A percentile compares a stretch with the other conserved stretches of the same genome.
Conservation (phyloP, 1,140 invertebrate genomes). For the Bombus terrestris region DNA sequence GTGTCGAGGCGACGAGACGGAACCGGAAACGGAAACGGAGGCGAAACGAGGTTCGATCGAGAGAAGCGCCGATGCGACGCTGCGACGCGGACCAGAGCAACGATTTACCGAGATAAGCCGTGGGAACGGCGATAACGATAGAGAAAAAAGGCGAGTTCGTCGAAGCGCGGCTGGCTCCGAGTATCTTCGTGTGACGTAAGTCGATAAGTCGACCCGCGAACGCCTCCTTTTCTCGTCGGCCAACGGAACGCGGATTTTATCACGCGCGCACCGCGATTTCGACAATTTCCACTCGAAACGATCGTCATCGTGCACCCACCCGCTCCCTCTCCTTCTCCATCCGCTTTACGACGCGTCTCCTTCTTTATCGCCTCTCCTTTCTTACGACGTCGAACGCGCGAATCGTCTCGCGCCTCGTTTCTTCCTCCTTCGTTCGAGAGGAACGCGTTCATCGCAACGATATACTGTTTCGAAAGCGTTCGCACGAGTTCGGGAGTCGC, state of each 20-base stretch:
- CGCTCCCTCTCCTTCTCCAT: not conserved
- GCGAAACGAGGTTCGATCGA: not conserved
- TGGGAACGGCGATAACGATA: conserved; percentile 44
- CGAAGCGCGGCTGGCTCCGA: conserved; percentile 32
- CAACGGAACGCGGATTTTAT: not conserved
- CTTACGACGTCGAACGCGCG: too few species aligned
- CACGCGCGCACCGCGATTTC: not conserved
- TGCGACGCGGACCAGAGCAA: not conserved
- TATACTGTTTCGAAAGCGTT: too few species aligned
- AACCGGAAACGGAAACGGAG: not conserved
- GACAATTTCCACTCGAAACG: not conserved
- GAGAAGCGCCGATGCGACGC: not conserved
- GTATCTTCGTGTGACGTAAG: conserved; percentile 46
- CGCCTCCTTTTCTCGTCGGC: not conserved
- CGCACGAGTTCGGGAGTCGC: too few species aligned
- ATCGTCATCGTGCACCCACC: not conserved
- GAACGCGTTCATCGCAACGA: too few species aligned
- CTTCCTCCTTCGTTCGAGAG: too few species aligned
- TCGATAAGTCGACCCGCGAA: conserved; percentile 8
- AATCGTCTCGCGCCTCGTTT: too few species aligned
- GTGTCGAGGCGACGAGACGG: too few species aligned
- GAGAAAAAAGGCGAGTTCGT: conserved; percentile 31
- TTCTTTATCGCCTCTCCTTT: too few species aligned
- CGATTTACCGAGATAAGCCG: conserved; percentile 29
- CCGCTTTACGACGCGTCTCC: too few species aligned